Percentiles rank a stretch among this genome's conserved stretches.
Evolutionary conservation across 2,113 vertebrate species (phyloP).

Genomic region (Nettapus auritus): DNA sequence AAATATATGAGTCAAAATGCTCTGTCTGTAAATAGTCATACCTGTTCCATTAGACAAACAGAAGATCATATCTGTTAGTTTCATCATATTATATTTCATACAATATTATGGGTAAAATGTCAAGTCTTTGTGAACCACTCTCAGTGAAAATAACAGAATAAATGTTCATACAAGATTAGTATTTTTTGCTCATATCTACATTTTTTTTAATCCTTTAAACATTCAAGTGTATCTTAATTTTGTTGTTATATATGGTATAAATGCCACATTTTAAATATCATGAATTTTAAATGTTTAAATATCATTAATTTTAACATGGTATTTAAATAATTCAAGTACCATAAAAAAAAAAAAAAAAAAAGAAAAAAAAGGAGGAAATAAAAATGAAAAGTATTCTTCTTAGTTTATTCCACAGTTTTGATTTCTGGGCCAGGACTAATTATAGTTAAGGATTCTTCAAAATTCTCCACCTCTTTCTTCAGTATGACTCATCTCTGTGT

Average conservation of each 20-base stretch:
- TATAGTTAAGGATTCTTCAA: background rate
- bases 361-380: background rate
- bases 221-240: background rate
- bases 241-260: background rate
- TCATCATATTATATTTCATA: background rate
- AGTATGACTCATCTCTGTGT: background rate
- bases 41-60: background rate
- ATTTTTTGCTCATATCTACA: background rate
- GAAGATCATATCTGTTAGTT: background rate
- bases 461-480: background rate
- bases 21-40: background rate
- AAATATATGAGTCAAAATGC: background rate
- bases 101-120: background rate
- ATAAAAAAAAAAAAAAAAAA: background rate
- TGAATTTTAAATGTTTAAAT: background rate
- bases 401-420: background rate
- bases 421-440: background rate
- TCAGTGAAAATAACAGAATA: background rate
- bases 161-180: background rate
- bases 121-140: background rate
- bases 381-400: background rate
- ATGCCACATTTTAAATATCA: background rate
- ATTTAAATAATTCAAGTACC: background rate
- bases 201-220: background rate
- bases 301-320: background rate